Evolutionary conservation across 1,140 invertebrate genomes (phyloP), one percentile per base, ranked within the genome.

Genomic region (Diachasma alloeum): DNA sequence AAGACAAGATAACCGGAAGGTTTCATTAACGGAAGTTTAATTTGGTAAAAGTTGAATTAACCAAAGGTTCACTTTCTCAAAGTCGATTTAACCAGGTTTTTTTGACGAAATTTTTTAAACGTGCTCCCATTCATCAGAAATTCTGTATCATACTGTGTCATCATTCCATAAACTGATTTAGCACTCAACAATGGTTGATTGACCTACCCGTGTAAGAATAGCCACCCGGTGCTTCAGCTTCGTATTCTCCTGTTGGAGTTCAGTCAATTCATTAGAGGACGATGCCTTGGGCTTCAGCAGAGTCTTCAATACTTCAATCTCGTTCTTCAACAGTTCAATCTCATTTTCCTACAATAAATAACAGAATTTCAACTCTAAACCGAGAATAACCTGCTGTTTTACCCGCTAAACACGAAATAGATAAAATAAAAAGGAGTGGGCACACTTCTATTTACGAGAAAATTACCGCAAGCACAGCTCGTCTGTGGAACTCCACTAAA

Each of bases 211-310:
- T 87, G 95, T 93, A n/a, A 98, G 88, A 81, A 97, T 93, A 4
- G 91, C 89, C 24, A 97, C 89, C 53, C 96, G 92, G 86, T 96
- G 96, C 83, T 95, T 95, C 0, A 98, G 87, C 88, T 97, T 97
- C 0, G 91, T 91, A 88, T 97, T 97, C 88, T 97, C 95, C 66
- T 91, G 88, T 36, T 92, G 83, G 8, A 95, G 82, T 82, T 92
- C 91, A 17, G 88, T 83, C 76, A 66, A 31, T 39, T 79, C 80
- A 46, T 66, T 17, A 6, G 68, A 13, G 31, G 36, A n/a, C 5
- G 19, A 73, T 2, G 22, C 39, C 44, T 76, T 83, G 76, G 1
- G 85, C 74, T 72, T 87, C 86, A 24, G 88, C 84, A 78, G 80
- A 81, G n/a, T 80, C 69, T 72, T 83, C 4, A 92, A 80, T 70